Percentiles rank a stretch among this genome's conserved stretches.
Conservation (phyloP, 2,888 invertebrate genomes). For the Meiosimyza decipiens region DNA sequence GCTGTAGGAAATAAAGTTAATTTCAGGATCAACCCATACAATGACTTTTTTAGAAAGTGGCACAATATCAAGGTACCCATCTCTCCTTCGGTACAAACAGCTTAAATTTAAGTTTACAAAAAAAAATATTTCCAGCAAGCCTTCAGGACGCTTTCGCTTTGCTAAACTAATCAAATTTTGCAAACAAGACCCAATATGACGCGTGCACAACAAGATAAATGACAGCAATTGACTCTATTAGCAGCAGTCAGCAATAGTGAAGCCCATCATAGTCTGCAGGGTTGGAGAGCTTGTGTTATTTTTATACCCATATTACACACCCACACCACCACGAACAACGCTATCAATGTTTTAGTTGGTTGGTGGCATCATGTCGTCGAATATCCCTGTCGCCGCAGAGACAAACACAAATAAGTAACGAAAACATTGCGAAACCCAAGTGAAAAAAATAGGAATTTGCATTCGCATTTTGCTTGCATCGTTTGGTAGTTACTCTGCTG, state of each 20-base stretch:
- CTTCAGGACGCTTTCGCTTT: not conserved
- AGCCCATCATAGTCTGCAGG: conserved; percentile 20
- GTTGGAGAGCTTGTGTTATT: conserved; percentile 46
- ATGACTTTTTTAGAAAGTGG: too few relatives aligned
- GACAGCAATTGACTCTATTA: conserved; percentile 65
- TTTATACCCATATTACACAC: conserved; percentile 48
- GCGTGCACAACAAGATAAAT: conserved; percentile 53
- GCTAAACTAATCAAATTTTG: conserved; percentile 40
- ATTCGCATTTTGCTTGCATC: conserved; percentile 62
- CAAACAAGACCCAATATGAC: conserved; percentile 31
- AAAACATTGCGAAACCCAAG: conserved; percentile 36
- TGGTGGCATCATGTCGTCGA: not conserved
- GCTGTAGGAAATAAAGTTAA: too few relatives aligned
- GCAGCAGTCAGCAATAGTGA: conserved; percentile 43
- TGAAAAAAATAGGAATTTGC: conserved; percentile 56
- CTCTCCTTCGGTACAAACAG: too few relatives aligned
- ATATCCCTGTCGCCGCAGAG: conserved; percentile 12
- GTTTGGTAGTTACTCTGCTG: conserved; percentile 50
- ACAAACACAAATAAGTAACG: conserved; percentile 12
- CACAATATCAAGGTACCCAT: too few relatives aligned
- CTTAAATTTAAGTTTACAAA: too few relatives aligned
- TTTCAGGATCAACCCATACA: too few relatives aligned
- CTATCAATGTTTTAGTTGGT: not conserved
- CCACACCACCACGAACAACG: conserved; percentile 11
- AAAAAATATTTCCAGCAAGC: not conserved